phyloP scores from a whole-genome alignment of 2,888 invertebrate genomes.

The Nomada fabriciana region DNA sequence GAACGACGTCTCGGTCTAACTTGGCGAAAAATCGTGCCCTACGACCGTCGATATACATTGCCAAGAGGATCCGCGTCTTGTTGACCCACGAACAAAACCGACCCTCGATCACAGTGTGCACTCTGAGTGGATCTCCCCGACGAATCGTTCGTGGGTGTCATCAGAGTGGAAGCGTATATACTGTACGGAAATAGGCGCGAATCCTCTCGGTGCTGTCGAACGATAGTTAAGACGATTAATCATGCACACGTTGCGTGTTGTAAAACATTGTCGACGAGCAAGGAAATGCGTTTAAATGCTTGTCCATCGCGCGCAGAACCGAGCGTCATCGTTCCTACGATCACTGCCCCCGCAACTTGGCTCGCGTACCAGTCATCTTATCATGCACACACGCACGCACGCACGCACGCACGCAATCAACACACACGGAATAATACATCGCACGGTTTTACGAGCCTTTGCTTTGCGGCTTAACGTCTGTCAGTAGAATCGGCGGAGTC shows the following conservation, averaged over 20 bases:
- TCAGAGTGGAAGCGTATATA: constrained; percentile 10
- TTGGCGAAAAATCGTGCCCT: background rate
- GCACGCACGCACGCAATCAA: constrained; percentile 2
- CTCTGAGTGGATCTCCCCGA: background rate
- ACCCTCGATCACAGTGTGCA: background rate
- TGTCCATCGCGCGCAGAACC: background rate
- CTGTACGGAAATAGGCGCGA: too few species aligned
- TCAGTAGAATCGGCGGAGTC: constrained; percentile 53
- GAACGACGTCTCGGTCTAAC: background rate
- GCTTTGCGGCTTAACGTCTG: constrained; percentile 59
- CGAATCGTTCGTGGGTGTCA: background rate
- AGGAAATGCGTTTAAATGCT: constrained; percentile 31
- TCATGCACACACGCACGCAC: constrained; percentile 23
- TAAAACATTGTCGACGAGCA: background rate
- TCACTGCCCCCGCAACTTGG: constrained; percentile 53
- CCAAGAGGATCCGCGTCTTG: background rate
- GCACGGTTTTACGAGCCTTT: constrained; percentile 61
- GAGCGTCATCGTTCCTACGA: constrained; percentile 17
- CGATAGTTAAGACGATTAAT: background rate
- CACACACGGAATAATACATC: constrained; percentile 61
- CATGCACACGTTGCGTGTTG: background rate
- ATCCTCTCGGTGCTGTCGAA: background rate
- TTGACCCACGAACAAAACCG: background rate
- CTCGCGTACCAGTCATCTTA: constrained; percentile 51
- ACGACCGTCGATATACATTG: background rate